Percentiles rank a stretch among this genome's conserved stretches.
Conservation (phyloP, 2,797 vertebrate species). For the Parauchenoglanis ngamensis region DNA sequence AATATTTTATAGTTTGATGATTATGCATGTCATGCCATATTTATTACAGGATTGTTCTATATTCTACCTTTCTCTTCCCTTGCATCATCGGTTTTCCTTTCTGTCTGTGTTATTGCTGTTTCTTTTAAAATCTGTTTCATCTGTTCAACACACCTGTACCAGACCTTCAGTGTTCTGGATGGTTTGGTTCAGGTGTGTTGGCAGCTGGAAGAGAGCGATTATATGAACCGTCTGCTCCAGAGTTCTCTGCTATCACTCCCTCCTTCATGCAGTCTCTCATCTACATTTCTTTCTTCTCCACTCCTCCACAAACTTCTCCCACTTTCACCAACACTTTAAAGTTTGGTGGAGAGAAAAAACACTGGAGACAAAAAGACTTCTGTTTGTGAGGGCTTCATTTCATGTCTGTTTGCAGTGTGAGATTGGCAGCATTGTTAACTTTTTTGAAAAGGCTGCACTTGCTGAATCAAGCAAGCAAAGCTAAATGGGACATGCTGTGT, state of each 20-base stretch:
- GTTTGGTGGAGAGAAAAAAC: constrained; percentile 34
- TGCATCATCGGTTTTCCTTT: background rate
- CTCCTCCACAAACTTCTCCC: constrained; percentile 45
- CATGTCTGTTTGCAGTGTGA: constrained; percentile 24
- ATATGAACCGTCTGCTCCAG: constrained; percentile 3
- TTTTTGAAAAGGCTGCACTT: constrained; percentile 35
- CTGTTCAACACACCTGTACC: constrained; percentile 6
- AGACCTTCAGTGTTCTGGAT: constrained; percentile 8
- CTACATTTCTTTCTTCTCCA: constrained; percentile 38
- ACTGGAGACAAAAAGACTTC: constrained; percentile 29
- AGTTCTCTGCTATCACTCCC: constrained; percentile 10
- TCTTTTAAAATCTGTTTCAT: constrained; percentile 17
- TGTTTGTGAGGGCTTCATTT: constrained; percentile 38
- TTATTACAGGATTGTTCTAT: background rate
- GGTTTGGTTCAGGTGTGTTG: background rate
- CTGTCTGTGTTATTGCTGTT: constrained; percentile 13
- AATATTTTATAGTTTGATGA: background rate
- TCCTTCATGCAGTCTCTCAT: constrained; percentile 20
- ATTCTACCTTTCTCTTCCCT: constrained; percentile 9
- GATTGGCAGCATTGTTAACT: constrained; percentile 42
- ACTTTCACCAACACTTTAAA: constrained; percentile 46
- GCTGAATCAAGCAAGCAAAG: constrained; percentile 36
- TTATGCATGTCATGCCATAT: background rate
- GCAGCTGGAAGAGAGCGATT: background rate
- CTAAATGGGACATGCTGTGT: constrained; percentile 43